Base-by-base conservation (phyloP, 2,888 invertebrate species). In the Brenthis daphne region DNA sequence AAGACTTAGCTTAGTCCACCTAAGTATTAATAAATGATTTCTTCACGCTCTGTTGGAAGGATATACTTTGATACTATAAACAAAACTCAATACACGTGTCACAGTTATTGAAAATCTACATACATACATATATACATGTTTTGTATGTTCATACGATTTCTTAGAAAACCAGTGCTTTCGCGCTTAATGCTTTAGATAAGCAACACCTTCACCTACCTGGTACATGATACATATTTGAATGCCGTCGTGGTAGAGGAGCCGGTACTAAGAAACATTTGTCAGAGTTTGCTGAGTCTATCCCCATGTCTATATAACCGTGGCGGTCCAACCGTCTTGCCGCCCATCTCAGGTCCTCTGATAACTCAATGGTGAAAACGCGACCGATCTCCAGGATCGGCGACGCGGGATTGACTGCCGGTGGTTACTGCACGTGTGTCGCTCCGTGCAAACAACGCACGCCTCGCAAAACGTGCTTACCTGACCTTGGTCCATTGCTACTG, bases 241-340 rank as follows among this genome's bases (percentile, higher is more conserved):
- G 71, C 58, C 63, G 74, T 29, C 64, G 73, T 68, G 69, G 48
- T 8, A 72, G 54, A 47, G 74, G 54, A 29, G 57, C 57, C 71
- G 71, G 81, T 75, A 63, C 67, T 73, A 58, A 80, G 80, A 73
- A 79, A 72, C 74, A 80, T 67, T 48, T 69, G 33, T 64, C 77
- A 69, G 54, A n/a, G 53, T 43, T 53, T 3, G 14, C 8, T 0
- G 80, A 75, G 64, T 86, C 79, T 71, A 84, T 82, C 75, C 87
- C 90, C 94, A 94, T 94, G 74, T 94, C 93, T 78, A 93, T 91
- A 74, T 94, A 94, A 4, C 94, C 94, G 87, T 94, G 93, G 63
- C 89, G 90, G 80, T 94, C 94, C 79, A 89, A 77, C 57, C 84
- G 85, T 58, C 76, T 85, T 66, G 77, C 75, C 67, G 84, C 80